Conservation (phyloP, 2,797 vertebrate genomes). For the Notoglanidium macrostoma region DNA sequence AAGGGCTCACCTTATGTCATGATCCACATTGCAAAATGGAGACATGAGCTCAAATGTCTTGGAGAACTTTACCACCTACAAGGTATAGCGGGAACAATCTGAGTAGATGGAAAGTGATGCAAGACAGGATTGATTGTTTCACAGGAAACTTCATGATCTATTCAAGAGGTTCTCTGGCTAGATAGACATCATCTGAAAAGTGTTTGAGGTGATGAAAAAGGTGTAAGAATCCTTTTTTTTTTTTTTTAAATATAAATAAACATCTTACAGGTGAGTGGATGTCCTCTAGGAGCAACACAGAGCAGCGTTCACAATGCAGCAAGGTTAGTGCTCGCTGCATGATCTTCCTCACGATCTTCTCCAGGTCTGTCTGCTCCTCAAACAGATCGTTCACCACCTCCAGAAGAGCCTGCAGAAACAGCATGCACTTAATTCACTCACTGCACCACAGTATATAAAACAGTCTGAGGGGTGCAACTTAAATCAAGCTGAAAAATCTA, state of each 20-base stretch:
- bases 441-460: constrained; percentile 7
- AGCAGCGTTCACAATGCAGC: constrained; percentile 95
- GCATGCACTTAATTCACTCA: constrained; percentile 28
- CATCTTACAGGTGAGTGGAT: constrained; percentile 89
- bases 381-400: constrained; percentile 99
- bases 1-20: constrained; percentile 86
- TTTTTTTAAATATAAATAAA: neutral
- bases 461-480: neutral
- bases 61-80: constrained; percentile 97
- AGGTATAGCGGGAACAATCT: neutral
- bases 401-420: constrained; percentile 84
- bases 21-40: constrained; percentile 92
- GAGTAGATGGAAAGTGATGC: neutral
- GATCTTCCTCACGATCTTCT: constrained; percentile 99
- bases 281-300: constrained; percentile 94
- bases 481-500: neutral
- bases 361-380: constrained; percentile 98
- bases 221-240: neutral
- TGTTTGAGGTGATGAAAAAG: constrained; percentile 51
- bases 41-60: constrained; percentile 97
- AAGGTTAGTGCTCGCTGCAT: constrained; percentile 97
- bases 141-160: neutral
- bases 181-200: neutral
- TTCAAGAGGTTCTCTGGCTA: neutral
- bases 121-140: neutral